Evolutionary conservation across 1,140 invertebrate genomes (phyloP), one percentile per base, ranked within the genome.

Genomic region (Atopsyche davidsoni): DNA sequence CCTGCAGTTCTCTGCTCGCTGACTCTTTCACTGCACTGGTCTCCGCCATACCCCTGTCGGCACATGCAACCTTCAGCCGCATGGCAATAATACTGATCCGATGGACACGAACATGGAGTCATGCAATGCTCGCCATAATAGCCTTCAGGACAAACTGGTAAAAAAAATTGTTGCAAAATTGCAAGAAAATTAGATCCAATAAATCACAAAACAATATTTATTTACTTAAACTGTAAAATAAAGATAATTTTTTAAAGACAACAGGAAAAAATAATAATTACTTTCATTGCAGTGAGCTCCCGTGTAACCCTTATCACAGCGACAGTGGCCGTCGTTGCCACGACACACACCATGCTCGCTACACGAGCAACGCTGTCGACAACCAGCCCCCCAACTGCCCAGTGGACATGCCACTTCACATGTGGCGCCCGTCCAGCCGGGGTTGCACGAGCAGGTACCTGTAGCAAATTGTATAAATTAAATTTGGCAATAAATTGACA

Each of bases 121-220:
- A 92, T 88, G 62, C 92, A 95, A 62, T 92, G 86, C 51, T 89
- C 83, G 14, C 91, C 91, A 67, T 81, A 92, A 66, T 87, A 93
- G 39, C 91, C 90, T 64, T 91, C 88, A 0, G 89, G 89, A 59
- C 92, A 95, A 52, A 89, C 87, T 89, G 62, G 24, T 72, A 68
- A 53, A 56, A 57, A 61, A 59, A 22, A 47, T 10, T 45, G 43
- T 32, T 23, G 39, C 23, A 22, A 34, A 49, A n/a, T 32, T 32
- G 11, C 10, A 36, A 40, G 16, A 46, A 16, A 22, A 38, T 38
- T 17, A 38, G 6, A 9, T 41, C 14, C 19, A 19, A 41, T 21
- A 16, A 18, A 41, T 6, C 14, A 41, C 9, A 4, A 22, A 9
- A 6, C 18, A 41, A 41, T 19, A 41, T 41, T 22, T 6, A 38